Evolutionary conservation across 1,140 invertebrate species (phyloP).

Genomic region (Holcopasites calliopsidis): DNA sequence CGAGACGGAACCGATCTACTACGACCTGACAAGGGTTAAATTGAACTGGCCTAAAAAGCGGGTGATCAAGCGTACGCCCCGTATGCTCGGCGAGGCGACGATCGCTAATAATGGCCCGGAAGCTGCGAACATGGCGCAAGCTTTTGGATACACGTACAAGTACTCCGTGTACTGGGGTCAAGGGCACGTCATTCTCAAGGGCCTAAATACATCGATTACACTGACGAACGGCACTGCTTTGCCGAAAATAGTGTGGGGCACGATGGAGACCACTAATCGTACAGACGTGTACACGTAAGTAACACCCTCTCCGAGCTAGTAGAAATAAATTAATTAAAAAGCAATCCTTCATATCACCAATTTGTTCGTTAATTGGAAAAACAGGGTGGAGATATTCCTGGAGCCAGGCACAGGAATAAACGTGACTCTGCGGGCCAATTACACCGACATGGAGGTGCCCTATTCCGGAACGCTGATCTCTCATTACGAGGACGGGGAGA

Average conservation of each 20-base stretch:
- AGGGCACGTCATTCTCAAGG: constrained; percentile 86
- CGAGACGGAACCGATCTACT: constrained; percentile 87
- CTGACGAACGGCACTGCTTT: constrained; percentile 81
- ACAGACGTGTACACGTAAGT: constrained; percentile 81
- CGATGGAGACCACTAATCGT: constrained; percentile 80
- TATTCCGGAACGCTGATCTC: constrained; percentile 86
- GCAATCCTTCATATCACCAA: too few species aligned
- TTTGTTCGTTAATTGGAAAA: too few species aligned
- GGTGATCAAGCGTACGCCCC: constrained; percentile 77
- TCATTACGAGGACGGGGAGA: constrained; percentile 83
- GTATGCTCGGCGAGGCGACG: constrained; percentile 81
- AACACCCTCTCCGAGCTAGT: neutral
- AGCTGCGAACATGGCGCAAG: constrained; percentile 82
- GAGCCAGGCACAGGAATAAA: constrained; percentile 89
- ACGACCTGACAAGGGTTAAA: constrained; percentile 85
- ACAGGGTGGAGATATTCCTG: constrained; percentile 82
- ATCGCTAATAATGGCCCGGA: constrained; percentile 83
- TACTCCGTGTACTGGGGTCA: constrained; percentile 88
- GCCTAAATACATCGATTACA: constrained; percentile 85
- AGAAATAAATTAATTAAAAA: neutral
- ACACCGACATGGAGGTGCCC: constrained; percentile 85
- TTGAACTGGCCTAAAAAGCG: constrained; percentile 82
- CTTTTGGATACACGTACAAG: constrained; percentile 85
- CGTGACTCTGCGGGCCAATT: constrained; percentile 86
- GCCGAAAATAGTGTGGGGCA: constrained; percentile 85